Evolutionary conservation across 2,797 vertebrate genomes (phyloP), one percentile per base, ranked within the genome.

Genomic region (Rhinichthys osculus): DNA sequence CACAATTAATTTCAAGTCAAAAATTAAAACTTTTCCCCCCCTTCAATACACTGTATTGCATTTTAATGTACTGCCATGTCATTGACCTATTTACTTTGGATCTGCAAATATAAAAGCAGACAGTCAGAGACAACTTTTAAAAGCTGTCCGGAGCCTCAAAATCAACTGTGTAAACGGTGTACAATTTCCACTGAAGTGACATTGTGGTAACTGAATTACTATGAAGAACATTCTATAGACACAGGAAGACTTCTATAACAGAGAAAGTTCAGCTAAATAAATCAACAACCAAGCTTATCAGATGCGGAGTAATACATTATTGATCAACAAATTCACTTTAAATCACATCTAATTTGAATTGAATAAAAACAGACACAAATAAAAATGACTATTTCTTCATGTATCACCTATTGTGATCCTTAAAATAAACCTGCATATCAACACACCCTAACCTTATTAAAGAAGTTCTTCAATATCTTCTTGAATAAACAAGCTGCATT

Each of bases 31-130:
- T 13, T 7, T 3, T 27, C 0, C 3, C 9, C 21, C 2, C 1
- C 9, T 27, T 62, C 11, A 27, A 3, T 64, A 16, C 6, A 64
- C 2, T 30, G n/a, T 3, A 64, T 38, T 16, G 6, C 11, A 54
- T 38, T 74, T 35, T 50, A 7, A 76, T 2, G 73, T 35, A 38
- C 19, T 83, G 84, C 9, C 87, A 87, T 90, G 92, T 91, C 91
- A 90, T 85, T 90, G 86, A 84, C 84, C 11, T 40, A 85, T 87
- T 81, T 71, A 78, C 19, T 77, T 77, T 64, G 33, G 10, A 21
- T 80, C 57, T 72, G 35, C 27, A 62, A 44, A 72, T 72, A 78
- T 71, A 73, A 78, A 73, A 82, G 72, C 47, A 30, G 16, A 19
- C 42, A 54, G 17, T 57, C 50, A 52, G 52, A 17, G 0, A 67